These are phyloP conservation scores for Actenoides lindsayi DNA, from an alignment of 2,113 vertebrate species.

Conservation along the genomic window DNA sequence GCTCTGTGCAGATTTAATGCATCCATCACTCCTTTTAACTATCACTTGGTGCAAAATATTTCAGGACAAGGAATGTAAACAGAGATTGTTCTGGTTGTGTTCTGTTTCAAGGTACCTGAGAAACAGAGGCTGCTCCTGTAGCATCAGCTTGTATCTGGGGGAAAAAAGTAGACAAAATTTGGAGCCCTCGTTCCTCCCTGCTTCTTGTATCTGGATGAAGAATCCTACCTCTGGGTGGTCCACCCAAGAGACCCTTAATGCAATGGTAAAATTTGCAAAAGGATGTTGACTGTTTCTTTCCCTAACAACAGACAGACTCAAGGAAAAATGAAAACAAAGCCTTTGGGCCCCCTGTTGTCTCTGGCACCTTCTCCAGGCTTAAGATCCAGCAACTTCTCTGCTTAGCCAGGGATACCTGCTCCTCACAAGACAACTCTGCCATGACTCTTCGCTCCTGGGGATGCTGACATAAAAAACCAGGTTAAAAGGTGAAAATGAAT, in stretches of 20 bases:
- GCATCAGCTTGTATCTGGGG: neutral
- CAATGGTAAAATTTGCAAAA: neutral
- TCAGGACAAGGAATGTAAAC: neutral
- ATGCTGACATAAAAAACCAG: neutral
- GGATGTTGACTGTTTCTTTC: neutral
- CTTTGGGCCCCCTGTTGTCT: neutral
- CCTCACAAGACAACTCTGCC: neutral
- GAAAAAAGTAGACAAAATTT: neutral
- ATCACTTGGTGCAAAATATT: neutral
- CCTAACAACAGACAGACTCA: neutral
- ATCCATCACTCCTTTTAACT: neutral
- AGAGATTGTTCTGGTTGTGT: neutral
- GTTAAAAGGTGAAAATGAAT: neutral
- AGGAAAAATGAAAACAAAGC: neutral
- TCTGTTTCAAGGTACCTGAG: slow-evolving; percentile 2
- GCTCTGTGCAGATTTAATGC: neutral
- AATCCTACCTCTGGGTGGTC: neutral
- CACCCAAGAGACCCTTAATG: neutral
- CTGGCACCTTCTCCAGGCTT: neutral
- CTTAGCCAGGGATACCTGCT: neutral
- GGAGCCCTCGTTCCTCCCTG: neutral
- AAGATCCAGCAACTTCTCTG: neutral
- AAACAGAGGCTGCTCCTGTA: neutral
- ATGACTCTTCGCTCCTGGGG: neutral
- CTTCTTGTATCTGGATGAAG: neutral